Base-by-base conservation (phyloP, 2,797 vertebrate genomes). In the Taeniopygia guttata region DNA sequence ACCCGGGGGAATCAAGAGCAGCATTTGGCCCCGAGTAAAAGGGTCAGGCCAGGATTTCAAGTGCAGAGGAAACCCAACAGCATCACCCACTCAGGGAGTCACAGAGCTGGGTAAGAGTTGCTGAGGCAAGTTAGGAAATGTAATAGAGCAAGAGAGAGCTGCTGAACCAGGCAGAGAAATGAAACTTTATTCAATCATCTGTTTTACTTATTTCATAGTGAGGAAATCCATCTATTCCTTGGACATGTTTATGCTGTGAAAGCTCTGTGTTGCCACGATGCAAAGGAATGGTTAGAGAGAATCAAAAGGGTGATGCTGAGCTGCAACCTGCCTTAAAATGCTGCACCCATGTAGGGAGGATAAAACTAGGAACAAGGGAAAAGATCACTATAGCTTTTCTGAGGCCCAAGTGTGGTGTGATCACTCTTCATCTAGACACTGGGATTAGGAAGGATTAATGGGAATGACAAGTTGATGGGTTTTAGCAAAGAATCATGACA, bases 131-230 rank as follows among this genome's bases (percentile, higher is more conserved):
- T 78, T 18, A 59, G 86, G 59, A 27, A 75, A 69, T 7, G 58
- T 32, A n/a, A 60, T 17, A 43, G 58, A 80, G 64, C 22, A 21
- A 52, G 21, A 27, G 7, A 42, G 58, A 72, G 81, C 46, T 73
- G 81, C 55, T 73, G 84, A 78, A 45, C n/a, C 78, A 52, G 89
- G 51, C 7, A 7, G 63, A 58, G 63, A 40, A 72, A 64, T 10
- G 36, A 88, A 91, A 91, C 64, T 91, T 83, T 30, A 75, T 58
- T 91, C 70, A 48, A 26, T 91, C 85, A 45, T 34, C 83, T 52
- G 79, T 54, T 90, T 86, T 86, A 27, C 48, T 94, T 69, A 54
- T 68, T 81, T 67, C 48, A 16, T 17, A 66, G 70, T 5, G 13
- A 79, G 48, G 70, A 90, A 93, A 91, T 69, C 52, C 54, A 30